phyloP scores from a whole-genome alignment of 2,113 vertebrate genomes.

The Aspiorhynchus laticeps region DNA sequence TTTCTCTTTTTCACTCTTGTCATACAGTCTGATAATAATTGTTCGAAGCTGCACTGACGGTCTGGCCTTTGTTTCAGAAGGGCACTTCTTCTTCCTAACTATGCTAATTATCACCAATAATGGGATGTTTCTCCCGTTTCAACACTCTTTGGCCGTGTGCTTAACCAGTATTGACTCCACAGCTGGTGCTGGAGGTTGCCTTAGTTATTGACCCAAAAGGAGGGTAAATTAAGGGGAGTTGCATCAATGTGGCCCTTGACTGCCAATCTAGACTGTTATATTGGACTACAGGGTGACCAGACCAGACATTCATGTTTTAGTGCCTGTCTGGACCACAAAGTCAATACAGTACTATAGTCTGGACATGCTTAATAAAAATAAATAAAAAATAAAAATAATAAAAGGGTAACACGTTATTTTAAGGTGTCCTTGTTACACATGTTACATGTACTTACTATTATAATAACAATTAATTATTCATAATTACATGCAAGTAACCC shows the following conservation, averaged over 20 bases:
- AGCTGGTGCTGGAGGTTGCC: background rate
- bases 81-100: background rate
- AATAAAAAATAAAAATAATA: no score
- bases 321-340: background rate
- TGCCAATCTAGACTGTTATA: background rate
- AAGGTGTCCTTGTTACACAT: no score
- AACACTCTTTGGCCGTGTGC: background rate
- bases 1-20: background rate
- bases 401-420: no score
- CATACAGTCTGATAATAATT: background rate
- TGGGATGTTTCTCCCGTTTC: background rate
- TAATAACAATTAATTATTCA: no score
- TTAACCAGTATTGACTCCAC: slow-evolving; percentile 5
- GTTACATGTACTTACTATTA: no score
- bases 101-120: slow-evolving; percentile 28
- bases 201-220: slow-evolving; percentile 6
- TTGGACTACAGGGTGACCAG: background rate
- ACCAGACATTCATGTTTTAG: slow-evolving; percentile 1
- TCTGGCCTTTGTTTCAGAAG: background rate
- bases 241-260: background rate
- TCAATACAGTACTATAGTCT: no score
- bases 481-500: no score
- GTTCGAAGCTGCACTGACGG: background rate
- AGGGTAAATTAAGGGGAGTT: slow-evolving; percentile 4
- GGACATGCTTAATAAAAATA: no score